A percentile compares a stretch with the other conserved stretches of the same genome.
phyloP scores from a whole-genome alignment of 1,140 invertebrate genomes.

The Drosophila auraria region DNA sequence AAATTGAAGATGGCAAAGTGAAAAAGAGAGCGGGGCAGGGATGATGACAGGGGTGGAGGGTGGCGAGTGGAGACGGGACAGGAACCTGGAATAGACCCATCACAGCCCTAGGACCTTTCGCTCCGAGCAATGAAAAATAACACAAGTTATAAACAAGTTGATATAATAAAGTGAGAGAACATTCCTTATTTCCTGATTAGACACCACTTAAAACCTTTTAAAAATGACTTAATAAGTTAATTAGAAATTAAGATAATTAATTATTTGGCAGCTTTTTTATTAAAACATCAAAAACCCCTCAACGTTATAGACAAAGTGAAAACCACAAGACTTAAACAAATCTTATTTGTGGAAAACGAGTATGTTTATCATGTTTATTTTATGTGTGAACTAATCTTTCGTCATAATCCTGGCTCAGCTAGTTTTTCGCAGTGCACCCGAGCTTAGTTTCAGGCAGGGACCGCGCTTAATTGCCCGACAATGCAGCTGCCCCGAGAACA shows the following conservation, averaged over 20 bases:
- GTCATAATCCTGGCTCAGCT: not conserved
- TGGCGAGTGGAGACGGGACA: not conserved
- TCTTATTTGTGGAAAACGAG: not conserved
- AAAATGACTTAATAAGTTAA: not conserved
- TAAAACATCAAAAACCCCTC: no score
- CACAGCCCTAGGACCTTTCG: slow-evolving; percentile 3
- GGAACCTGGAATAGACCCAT: slow-evolving; percentile 12
- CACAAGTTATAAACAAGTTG: slow-evolving; percentile 16
- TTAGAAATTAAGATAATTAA: not conserved
- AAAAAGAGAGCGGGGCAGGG: slow-evolving; percentile 4
- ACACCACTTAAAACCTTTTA: not conserved
- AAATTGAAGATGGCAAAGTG: slow-evolving; percentile 40
- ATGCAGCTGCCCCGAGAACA: slow-evolving; percentile 38
- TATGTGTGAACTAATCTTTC: not conserved
- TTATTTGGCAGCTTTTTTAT: not conserved
- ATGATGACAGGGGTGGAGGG: not conserved
- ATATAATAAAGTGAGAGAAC: slow-evolving; percentile 14
- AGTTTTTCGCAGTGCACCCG: slow-evolving; percentile 8
- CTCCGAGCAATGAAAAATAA: slow-evolving; percentile 6
- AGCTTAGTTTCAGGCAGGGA: slow-evolving; percentile 26
- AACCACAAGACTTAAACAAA: not conserved
- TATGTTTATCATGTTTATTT: not conserved
- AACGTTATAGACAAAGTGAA: no score
- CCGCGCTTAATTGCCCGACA: slow-evolving; percentile 34
- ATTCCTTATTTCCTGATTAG: not conserved